phyloP scores from a whole-genome alignment of 2,113 vertebrate genomes.

The Gymnocephalus cernua region DNA sequence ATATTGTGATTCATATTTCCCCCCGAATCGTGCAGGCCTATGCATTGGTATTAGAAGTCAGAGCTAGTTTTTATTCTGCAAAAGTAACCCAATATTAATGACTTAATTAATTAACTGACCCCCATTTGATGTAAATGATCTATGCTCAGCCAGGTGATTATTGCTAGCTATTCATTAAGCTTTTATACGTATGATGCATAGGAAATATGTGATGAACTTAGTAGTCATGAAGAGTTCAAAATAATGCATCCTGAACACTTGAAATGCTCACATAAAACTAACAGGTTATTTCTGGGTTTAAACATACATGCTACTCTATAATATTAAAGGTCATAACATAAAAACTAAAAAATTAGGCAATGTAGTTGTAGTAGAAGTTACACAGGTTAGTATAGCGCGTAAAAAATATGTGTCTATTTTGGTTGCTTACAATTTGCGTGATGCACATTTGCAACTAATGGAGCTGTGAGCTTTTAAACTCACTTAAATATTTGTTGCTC shows the following conservation, averaged over 20 bases:
- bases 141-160: conserved; percentile 26
- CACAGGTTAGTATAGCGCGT: not conserved
- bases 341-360: not conserved
- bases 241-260: conserved; percentile 6
- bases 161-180: not conserved
- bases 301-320: not conserved
- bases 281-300: not conserved
- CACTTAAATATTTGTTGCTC: not conserved
- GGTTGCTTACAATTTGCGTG: not conserved
- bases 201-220: not conserved
- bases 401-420: not conserved
- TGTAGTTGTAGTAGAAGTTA: not conserved
- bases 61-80: not conserved
- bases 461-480: conserved; percentile 7
- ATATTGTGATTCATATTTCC: no score
- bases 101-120: no score
- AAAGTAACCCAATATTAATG: conserved; percentile 2
- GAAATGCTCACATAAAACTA: conserved; percentile 23
- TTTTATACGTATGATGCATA: not conserved
- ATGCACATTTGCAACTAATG: not conserved
- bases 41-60: not conserved
- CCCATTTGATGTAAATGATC: no score
- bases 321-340: not conserved
- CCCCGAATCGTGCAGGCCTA: no score
- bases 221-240: conserved; percentile 3